Conservation (phyloP, 2,888 invertebrate genomes). For the Hecatera dysodea region DNA sequence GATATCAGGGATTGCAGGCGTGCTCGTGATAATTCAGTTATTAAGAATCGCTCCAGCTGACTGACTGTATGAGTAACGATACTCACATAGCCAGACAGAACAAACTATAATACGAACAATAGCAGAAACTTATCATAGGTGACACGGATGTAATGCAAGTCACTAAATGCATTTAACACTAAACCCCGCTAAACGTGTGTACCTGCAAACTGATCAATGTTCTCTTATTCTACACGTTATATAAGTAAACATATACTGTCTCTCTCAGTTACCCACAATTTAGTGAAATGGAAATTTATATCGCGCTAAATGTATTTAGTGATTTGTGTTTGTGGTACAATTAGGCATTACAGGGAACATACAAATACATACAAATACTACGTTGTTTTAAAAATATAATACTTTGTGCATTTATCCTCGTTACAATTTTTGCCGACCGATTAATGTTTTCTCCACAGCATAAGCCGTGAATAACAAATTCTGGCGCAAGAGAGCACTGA, state of each 20-base stretch:
- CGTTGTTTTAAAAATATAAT: neutral
- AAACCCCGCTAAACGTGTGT: too few relatives aligned
- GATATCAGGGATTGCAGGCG: conserved; percentile 15
- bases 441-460: neutral
- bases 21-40: conserved; percentile 13
- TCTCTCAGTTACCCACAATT: too few relatives aligned
- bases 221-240: too few relatives aligned
- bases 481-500: neutral
- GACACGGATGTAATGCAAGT: neutral
- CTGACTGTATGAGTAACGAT: neutral
- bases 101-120: neutral
- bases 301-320: too few relatives aligned
- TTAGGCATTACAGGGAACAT: too few relatives aligned
- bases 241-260: too few relatives aligned
- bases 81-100: too few relatives aligned
- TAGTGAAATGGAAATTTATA: too few relatives aligned
- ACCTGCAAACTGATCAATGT: too few relatives aligned
- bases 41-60: neutral
- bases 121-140: neutral
- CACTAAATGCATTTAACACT: neutral
- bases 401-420: neutral
- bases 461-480: neutral
- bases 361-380: too few relatives aligned
- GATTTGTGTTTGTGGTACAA: too few relatives aligned
- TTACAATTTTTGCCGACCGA: conserved; percentile 1